Conservation (phyloP, 1,140 invertebrate genomes). For the Octopus sinensis region DNA sequence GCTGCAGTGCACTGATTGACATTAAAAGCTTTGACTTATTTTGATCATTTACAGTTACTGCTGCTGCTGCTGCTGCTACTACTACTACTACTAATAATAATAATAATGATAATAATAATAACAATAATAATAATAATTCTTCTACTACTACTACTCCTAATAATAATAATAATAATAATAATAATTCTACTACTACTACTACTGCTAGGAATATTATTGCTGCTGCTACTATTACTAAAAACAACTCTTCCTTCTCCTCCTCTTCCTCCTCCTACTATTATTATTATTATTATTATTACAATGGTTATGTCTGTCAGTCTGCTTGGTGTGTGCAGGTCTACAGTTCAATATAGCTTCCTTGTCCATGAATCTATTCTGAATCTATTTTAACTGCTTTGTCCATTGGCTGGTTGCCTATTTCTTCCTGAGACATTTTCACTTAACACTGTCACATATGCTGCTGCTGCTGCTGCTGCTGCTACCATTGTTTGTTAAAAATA, state of each 20-base stretch:
- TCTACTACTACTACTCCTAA: not conserved
- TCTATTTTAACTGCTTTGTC: not conserved
- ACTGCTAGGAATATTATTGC: too few species aligned
- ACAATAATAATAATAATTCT: too few species aligned
- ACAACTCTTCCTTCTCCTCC: too few species aligned
- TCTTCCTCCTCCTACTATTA: not conserved
- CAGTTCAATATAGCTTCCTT: not conserved
- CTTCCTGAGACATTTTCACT: not conserved
- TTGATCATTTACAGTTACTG: not conserved
- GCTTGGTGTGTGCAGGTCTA: constrained; percentile 14
- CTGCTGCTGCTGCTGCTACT: not conserved
- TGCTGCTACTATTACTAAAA: too few species aligned
- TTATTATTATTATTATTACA: not conserved
- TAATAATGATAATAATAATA: too few species aligned
- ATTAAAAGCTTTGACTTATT: not conserved
- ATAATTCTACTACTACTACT: too few species aligned
- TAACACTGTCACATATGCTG: not conserved
- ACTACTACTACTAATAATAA: not conserved
- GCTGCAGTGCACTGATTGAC: not conserved
- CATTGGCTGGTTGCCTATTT: not conserved
- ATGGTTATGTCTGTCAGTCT: not conserved
- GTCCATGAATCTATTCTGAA: constrained; percentile 2
- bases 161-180: not conserved
- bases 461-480: too few species aligned
- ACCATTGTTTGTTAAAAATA: too few species aligned